phyloP scores from a whole-genome alignment of 2,113 vertebrate genomes.

The Solenodon paradoxus region DNA sequence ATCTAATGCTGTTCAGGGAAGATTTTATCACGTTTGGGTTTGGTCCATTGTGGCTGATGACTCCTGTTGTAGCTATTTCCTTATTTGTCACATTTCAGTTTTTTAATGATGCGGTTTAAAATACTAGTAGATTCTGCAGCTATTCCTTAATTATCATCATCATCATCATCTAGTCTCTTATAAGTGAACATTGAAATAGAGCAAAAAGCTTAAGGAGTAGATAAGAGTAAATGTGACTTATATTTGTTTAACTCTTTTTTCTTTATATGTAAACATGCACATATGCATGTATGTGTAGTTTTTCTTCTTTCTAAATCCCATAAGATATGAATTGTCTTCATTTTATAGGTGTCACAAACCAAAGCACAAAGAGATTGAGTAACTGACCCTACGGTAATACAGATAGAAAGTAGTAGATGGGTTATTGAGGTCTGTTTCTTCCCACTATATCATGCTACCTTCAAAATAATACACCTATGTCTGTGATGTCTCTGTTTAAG shows the following conservation, averaged over 20 bases:
- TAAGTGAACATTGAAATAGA: conserved; percentile 12
- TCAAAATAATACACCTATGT: not conserved
- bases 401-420: not conserved
- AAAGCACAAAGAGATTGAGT: not conserved
- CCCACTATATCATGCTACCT: not conserved
- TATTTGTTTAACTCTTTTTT: conserved; percentile 17
- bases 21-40: not conserved
- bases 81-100: not conserved
- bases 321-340: not conserved
- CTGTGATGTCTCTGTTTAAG: not conserved
- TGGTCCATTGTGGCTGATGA: not conserved
- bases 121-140: not conserved
- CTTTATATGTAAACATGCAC: not conserved
- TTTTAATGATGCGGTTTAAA: not conserved
- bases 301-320: not conserved
- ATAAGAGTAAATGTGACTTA: conserved; percentile 5
- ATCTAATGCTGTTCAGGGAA: not conserved
- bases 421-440: not conserved
- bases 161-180: not conserved
- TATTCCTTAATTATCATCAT: not conserved
- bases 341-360: conserved; percentile 35
- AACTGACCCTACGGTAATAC: not conserved
- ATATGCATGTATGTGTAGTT: not conserved
- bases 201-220: not conserved
- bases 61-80: not conserved